Percentiles rank a stretch among this genome's conserved stretches.
Evolutionary conservation across 2,797 vertebrate genomes (phyloP).

Genomic region (Enteromius thamalakanensis): DNA sequence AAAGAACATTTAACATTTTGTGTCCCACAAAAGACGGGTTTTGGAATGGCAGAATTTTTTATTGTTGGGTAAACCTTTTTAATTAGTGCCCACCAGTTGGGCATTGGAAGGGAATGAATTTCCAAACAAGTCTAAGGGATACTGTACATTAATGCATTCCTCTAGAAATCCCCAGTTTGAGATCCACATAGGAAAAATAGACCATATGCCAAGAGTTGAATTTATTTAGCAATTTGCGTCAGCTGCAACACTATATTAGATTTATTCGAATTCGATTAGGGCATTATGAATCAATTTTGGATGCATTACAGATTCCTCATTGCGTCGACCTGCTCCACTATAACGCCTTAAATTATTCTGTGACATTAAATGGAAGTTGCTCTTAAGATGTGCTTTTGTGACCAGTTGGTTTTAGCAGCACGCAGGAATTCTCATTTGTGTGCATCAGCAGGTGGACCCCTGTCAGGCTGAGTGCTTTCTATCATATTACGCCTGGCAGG

Average conservation of each 20-base stretch:
- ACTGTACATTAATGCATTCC: background rate
- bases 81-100: constrained; percentile 1
- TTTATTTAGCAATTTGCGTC: background rate
- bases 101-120: background rate
- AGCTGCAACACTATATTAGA: background rate
- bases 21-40: background rate
- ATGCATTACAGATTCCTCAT: constrained; percentile 20
- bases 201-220: background rate
- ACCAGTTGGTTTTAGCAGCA: background rate
- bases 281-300: constrained; percentile 22
- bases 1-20: background rate
- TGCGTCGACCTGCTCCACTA: background rate
- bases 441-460: constrained; percentile 16
- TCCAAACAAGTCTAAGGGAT: background rate
- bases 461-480: constrained; percentile 7
- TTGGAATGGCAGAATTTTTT: background rate
- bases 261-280: constrained; percentile 15
- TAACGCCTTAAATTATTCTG: constrained; percentile 15
- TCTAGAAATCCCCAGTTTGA: background rate
- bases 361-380: constrained; percentile 33
- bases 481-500: constrained; percentile 34
- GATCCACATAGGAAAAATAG: background rate
- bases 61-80: constrained; percentile 14
- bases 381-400: constrained; percentile 16
- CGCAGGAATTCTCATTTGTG: constrained; percentile 28